Percentiles rank a stretch among this genome's conserved stretches.
phyloP scores from a whole-genome alignment of 2,113 vertebrate genomes.

The Megatriorchis doriae region DNA sequence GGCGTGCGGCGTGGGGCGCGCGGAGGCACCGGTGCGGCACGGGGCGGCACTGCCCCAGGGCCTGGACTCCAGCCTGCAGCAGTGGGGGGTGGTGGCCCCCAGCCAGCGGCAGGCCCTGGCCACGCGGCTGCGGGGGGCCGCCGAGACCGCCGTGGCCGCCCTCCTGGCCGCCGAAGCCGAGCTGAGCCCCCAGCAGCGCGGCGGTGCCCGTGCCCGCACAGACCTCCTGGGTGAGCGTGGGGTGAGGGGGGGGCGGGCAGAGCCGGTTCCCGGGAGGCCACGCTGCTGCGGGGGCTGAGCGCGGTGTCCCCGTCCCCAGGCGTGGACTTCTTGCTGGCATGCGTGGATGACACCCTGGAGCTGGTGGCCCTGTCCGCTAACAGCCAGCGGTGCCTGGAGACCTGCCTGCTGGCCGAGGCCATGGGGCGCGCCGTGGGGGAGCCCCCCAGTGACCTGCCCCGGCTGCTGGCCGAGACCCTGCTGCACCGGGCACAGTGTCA shows the following conservation, averaged over 20 bases:
- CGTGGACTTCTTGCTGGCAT: slow-evolving; percentile 13
- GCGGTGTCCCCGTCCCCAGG: not conserved
- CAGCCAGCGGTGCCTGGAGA: slow-evolving; percentile 35
- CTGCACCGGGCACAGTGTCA: slow-evolving; percentile 20
- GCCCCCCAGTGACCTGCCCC: not conserved
- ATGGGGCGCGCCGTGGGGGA: slow-evolving; percentile 16
- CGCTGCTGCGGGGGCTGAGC: not conserved
- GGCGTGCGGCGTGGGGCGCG: not conserved
- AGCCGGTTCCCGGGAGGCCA: fast-evolving
- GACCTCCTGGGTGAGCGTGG: not conserved
- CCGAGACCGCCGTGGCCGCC: not conserved
- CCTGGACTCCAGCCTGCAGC: slow-evolving; percentile 36
- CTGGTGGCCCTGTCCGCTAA: slow-evolving; percentile 19
- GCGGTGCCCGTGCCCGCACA: not conserved
- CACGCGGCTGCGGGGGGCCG: not conserved
- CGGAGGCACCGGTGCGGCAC: not conserved
- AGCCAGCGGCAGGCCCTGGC: not conserved
- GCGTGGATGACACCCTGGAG: not conserved
- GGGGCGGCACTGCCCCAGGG: slow-evolving; percentile 4
- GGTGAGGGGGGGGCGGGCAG: fast-evolving
- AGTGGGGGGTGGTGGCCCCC: not conserved
- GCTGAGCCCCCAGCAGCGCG: slow-evolving; percentile 13
- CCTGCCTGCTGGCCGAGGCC: slow-evolving; percentile 13
- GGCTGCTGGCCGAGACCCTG: slow-evolving; percentile 11
- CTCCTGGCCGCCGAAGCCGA: not conserved